Percentiles rank a stretch among this genome's conserved stretches.
These are phyloP conservation scores for Haliclona indistincta DNA, from an alignment of 37 sponge, comb jelly and placozoan species.

Conservation along the genomic window DNA sequence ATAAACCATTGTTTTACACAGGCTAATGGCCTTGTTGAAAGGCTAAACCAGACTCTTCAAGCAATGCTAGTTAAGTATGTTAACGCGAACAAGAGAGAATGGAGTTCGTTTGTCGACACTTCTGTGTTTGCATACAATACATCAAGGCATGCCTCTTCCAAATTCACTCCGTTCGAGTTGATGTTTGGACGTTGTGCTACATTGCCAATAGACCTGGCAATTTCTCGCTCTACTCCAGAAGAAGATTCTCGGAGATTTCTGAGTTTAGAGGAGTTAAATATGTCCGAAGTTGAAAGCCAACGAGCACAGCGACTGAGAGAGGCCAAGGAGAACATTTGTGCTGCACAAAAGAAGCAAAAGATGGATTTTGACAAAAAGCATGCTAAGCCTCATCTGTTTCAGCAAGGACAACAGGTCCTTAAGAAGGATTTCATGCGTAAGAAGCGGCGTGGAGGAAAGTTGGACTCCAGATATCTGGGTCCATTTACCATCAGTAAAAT, in stretches of 20 bases:
- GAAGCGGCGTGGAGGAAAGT: slow-evolving; percentile 28
- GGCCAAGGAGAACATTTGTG: slow-evolving; percentile 67
- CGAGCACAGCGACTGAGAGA: slow-evolving; percentile 19
- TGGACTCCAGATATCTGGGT: slow-evolving; percentile 4
- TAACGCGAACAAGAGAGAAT: slow-evolving; percentile 7
- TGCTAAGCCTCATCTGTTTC: slow-evolving; percentile 42
- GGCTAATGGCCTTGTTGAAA: slow-evolving; percentile 42
- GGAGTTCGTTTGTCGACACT: slow-evolving; percentile 31
- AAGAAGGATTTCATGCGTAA: slow-evolving; percentile 11
- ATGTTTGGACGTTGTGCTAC: slow-evolving; percentile 64
- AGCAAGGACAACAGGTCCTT: slow-evolving; percentile 22
- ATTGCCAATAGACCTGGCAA: slow-evolving; percentile 61
- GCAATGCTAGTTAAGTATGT: slow-evolving; percentile 27
- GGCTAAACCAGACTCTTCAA: slow-evolving; percentile 40
- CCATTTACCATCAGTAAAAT: slow-evolving; percentile 1
- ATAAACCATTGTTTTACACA: too few relatives aligned
- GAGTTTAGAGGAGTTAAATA: background rate
- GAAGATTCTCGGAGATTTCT: slow-evolving; percentile 10
- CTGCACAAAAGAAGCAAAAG: slow-evolving; percentile 74
- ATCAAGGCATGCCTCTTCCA: slow-evolving; percentile 21
- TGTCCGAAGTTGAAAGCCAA: background rate
- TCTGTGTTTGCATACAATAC: slow-evolving; percentile 42
- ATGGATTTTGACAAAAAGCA: slow-evolving; percentile 61
- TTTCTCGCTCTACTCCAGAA: slow-evolving; percentile 19
- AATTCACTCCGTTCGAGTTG: slow-evolving; percentile 44